Evolutionary conservation across 1,140 invertebrate genomes (phyloP), one percentile per base, ranked within the genome.

Genomic region (Solenopsis fugax): DNA sequence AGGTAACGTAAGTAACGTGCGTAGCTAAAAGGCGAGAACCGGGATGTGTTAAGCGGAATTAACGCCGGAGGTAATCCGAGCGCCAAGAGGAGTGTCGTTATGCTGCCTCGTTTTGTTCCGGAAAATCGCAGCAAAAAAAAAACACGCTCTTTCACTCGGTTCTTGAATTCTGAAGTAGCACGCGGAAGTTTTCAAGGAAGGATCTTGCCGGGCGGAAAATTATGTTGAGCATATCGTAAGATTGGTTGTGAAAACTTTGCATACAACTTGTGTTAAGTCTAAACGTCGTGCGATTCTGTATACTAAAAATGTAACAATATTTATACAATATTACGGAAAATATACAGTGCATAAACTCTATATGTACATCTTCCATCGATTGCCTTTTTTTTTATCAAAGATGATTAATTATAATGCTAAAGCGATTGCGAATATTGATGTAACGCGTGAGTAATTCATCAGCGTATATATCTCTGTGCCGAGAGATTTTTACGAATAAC

Each of bases 1-100:
- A 87, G 71, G 89, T 90, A 90, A 89, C 41, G 72, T 76, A 87
- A 77, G 89, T 89, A 90, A 89, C 69, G 77, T n/a, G 72, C 86
- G 52, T 60, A 72, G 71, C 84, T 90, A 89, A 78, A 90, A 86
- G 77, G 80, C 86, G 64, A 86, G 84, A 90, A 90, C 75, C 75
- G 60, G 78, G 86, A 37, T 80, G 88, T 54, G 80, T 90, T 90
- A 90, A 90, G 78, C 62, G 78, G 73, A 87, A 90, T 90, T 90
- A 90, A 89, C 72, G 85, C 73, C 60, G 65, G 56, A 76, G 69
- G 89, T 88, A 90, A 90, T 48, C 13, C 54, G 88, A 90, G 60
- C 56, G 12, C 4, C 50, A 50, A 54, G 71, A 41, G 37, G 0
- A 4, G 37, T 73, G 69, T 82, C 37, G 24, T 72, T 77, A 71